Base-by-base conservation (phyloP, 2,888 invertebrate species). In the Standfussiana lucernea region DNA sequence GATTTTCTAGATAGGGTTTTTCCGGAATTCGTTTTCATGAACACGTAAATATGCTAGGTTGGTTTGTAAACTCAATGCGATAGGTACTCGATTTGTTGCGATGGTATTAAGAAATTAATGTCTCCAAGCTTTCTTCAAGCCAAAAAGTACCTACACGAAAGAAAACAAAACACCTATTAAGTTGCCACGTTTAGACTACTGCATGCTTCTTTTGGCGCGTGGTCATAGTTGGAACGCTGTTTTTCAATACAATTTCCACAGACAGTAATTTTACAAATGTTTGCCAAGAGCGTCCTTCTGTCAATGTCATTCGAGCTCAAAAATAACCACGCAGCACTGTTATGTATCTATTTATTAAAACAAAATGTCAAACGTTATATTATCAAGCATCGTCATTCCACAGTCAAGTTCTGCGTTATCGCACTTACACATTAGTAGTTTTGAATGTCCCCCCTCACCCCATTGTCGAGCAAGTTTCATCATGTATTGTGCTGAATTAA, bases 371-470 rank as follows among this genome's bases (percentile, higher is more conserved):
- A 24, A 42, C 28, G 40, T 61, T 24, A 35, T 59, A 15, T 6
- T 50, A 65, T n/a, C 24, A 50, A 42, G 28, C 24, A 75, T 4
- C 13, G 8, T 69, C 35, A 13, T 5, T 79, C 15, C 42, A 84
- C 75, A 82, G 84, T 35, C 81, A 83, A 82, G 81, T 80, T 87
- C 79, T 79, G 84, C 87, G 87, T 91, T 94, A 94, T 94, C 92
- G 87, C 84, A 77, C 90, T 91, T 86, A 87, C 92, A 93, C 94
- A 92, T 92, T 91, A 91, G 89, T 90, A 90, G 92, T 87, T 92
- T 75, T 92, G 93, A 94, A 94, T 93, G 82, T 89, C 78, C 86
- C 83, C 74, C 80, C 82, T n/a, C 85, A 84, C 40, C 64, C 67
- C 68, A 86, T 75, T 78, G 83, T 82, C 75, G 86, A 89, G 85